phyloP scores from a whole-genome alignment of 2,888 invertebrate genomes.

The Himalopsyche tibetana region DNA sequence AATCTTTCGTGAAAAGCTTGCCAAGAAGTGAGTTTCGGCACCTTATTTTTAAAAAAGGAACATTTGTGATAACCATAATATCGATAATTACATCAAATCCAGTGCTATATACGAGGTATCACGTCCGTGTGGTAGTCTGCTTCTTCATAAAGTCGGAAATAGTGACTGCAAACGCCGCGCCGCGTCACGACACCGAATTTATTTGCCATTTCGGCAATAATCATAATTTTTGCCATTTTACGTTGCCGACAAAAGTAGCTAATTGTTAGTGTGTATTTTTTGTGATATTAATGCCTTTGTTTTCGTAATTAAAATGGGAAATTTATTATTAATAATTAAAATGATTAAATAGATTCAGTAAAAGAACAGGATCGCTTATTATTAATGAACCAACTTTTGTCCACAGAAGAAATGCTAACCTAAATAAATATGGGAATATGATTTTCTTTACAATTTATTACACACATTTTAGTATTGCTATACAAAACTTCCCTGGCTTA shows the following conservation, averaged over 20 bases:
- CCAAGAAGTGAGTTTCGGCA: too few species aligned
- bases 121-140: not conserved
- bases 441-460: not conserved
- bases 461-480: too few species aligned
- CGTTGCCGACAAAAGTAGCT: not conserved
- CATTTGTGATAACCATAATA: too few species aligned
- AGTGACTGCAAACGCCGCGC: constrained; percentile 18
- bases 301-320: not conserved
- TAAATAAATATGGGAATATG: too few species aligned
- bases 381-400: too few species aligned
- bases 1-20: too few species aligned
- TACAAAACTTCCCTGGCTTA: too few species aligned
- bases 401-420: too few species aligned
- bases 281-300: not conserved
- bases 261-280: not conserved
- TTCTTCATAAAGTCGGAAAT: not conserved
- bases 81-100: too few species aligned
- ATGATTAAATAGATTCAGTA: too few species aligned
- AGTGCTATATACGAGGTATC: not conserved
- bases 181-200: not conserved
- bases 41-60: too few species aligned
- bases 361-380: too few species aligned
- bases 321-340: not conserved
- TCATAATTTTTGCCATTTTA: constrained; percentile 10
- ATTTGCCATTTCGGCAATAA: constrained; percentile 27